These are phyloP conservation scores for Acanthurus tractus DNA, from an alignment of 2,797 vertebrate species.

Conservation along the genomic window DNA sequence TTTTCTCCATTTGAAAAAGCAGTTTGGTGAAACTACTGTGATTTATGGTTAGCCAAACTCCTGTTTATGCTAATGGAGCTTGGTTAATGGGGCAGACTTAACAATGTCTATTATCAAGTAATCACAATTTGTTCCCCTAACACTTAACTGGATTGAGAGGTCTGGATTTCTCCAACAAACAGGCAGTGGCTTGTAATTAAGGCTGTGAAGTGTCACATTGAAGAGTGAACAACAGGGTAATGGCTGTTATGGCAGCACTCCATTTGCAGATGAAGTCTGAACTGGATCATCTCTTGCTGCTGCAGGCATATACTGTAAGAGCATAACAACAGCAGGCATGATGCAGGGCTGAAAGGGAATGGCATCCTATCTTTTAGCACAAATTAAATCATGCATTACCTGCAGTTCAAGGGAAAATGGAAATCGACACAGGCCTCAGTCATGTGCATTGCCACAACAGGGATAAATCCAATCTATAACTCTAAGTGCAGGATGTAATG, in stretches of 20 bases:
- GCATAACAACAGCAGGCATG: constrained; percentile 2
- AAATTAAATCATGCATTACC: constrained; percentile 31
- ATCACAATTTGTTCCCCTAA: constrained; percentile 76
- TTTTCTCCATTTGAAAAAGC: constrained; percentile 45
- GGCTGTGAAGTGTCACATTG: constrained; percentile 61
- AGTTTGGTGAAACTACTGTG: constrained; percentile 46
- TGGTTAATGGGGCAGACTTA: constrained; percentile 73
- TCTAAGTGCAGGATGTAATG: constrained; percentile 6
- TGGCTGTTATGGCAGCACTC: constrained; percentile 53
- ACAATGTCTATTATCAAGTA: constrained; percentile 75
- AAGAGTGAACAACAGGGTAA: constrained; percentile 65
- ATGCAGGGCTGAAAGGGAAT: constrained; percentile 17
- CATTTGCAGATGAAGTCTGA: constrained; percentile 45
- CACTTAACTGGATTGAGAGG: constrained; percentile 65
- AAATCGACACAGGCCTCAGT: constrained; percentile 9
- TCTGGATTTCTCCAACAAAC: constrained; percentile 62
- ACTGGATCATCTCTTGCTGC: constrained; percentile 41
- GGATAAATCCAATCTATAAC: constrained; percentile 21
- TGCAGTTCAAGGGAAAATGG: constrained; percentile 22
- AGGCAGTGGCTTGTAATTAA: constrained; percentile 68
- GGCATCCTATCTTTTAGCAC: constrained; percentile 8
- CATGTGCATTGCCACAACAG: background rate
- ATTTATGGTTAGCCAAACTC: constrained; percentile 68
- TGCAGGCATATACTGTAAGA: constrained; percentile 17
- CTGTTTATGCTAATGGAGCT: constrained; percentile 69